Evolutionary conservation across 2,113 vertebrate genomes (phyloP), one percentile per base, ranked within the genome.

Genomic region (Pandion haliaetus): DNA sequence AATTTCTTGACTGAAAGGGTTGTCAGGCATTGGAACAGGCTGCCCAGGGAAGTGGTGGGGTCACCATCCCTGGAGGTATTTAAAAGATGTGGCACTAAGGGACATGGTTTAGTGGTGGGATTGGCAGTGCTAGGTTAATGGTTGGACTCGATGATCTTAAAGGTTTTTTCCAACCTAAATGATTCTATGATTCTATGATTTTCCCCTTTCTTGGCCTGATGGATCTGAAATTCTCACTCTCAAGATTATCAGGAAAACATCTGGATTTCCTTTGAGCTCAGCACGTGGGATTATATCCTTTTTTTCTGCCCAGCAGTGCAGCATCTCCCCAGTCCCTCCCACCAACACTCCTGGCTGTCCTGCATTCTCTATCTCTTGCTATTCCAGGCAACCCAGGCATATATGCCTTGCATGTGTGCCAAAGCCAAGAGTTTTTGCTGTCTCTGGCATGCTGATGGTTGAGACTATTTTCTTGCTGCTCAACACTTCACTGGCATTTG

Each of bases 391-490:
- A 38, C 24, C 13, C 67, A 45, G 42, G 19, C 83, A 72, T 65
- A 67, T 31, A 76, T 34, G 54, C 42, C 88, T 82, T 76, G 29
- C 58, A 38, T 0, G 0, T 65, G 57, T 96, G 65, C 63, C 76
- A 88, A 91, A 94, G 52, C 71, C 67, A 91, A 28, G 67, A 82
- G 74, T 57, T 95, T 91, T 88, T 88, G 57, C 83, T 86, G 49
- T 89, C 90, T 91, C 40, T 63, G 65, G 34, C 2, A 1, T 63
- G 45, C 44, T 88, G 50, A 47, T 83, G 38, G n/a, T 54, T 77
- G 54, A 62, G 62, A 38, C 84, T 93, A 40, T 63, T 94, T 94
- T 94, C 91, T 67, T 5, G 3, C 44, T 58, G 59, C 62, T 73
- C 72, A 80, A 82, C 3, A 14, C 36, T 81, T 90, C 54, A 29